Base-by-base conservation (phyloP, 2,888 invertebrate genomes). In the Polyommatus iphigenia region DNA sequence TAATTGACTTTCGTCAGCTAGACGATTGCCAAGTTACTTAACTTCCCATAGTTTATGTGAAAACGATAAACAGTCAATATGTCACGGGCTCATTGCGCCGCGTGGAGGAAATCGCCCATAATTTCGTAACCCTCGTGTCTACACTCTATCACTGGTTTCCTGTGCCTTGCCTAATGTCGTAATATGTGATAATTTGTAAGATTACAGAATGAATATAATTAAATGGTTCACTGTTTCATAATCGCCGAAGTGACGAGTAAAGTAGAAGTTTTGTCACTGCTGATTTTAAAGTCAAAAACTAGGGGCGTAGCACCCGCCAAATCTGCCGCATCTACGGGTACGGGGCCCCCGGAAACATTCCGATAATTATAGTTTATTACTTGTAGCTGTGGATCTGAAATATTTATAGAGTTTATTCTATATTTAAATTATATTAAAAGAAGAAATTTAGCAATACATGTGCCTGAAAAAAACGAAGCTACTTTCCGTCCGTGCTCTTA, bases 31-130 rank as follows among this genome's bases (percentile, higher is more conserved):
- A 62, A 62, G 24, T 62, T 24, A 24, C 59, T 59, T 59, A 59
- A 59, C 59, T 8, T 20, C 10, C 3, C 24, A 62, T 20, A 54
- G 54, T 13, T 29, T 13, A 29, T 29, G 29, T 29, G 67, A 67
- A 67, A 67, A 67, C 67, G 29, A 67, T 67, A 67, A 67, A 67
- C 29, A 32, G 67, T 18, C 29, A 32, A 67, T 67, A 67, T 29
- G 29, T 67, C 67, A 67, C 67, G 0, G 29, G 29, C 29, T 67
- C 67, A 29, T 4, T 67, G 29, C 15, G 29, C 24, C 29, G 67
- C 3, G 29, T 18, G 67, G 67, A 67, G 67, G 67, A 67, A 67
- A 67, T 67, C 67, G 67, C 15, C 29, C 6, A 7, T 67, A 32
- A 29, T 67, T 15, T 67, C 29, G 67, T 32, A 67, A 67, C 67